Percentiles rank a stretch among this genome's conserved stretches.
These are phyloP conservation scores for Nannospalax galili DNA, from an alignment of 2,113 vertebrate genomes.

Conservation along the genomic window DNA sequence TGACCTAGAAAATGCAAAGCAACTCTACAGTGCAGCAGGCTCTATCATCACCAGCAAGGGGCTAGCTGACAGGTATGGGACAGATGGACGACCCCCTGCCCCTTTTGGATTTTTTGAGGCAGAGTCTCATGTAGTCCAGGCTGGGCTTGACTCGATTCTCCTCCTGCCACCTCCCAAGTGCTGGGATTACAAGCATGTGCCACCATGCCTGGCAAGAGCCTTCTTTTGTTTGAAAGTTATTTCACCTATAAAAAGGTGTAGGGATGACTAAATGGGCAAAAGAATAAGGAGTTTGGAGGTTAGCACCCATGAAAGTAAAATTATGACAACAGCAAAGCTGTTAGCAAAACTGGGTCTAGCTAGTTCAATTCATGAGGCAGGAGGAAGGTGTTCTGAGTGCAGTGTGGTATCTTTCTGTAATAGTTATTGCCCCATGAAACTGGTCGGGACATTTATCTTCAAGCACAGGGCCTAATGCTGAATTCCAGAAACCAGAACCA, in stretches of 20 bases:
- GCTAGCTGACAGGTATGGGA: not conserved
- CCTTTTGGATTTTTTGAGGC: not conserved
- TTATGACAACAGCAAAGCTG: not conserved
- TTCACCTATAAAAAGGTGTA: not conserved
- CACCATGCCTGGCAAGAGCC: not conserved
- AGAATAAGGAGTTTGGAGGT: not conserved
- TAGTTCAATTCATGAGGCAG: not conserved
- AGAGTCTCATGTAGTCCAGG: not conserved
- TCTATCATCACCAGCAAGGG: not conserved
- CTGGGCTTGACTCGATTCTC: not conserved
- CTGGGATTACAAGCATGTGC: no score
- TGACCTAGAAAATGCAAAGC: not conserved
- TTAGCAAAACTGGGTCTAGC: not conserved
- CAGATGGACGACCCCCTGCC: not conserved
- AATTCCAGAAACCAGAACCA: not conserved
- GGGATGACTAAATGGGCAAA: not conserved
- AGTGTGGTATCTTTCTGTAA: not conserved
- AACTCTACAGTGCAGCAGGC: not conserved
- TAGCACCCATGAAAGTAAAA: not conserved
- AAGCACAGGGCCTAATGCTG: not conserved
- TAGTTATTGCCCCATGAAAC: not conserved
- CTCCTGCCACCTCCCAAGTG: not conserved
- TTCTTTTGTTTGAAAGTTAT: not conserved
- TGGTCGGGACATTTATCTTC: not conserved
- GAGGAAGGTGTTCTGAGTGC: not conserved